These are phyloP conservation scores for Leistus spinibarbis DNA, from an alignment of 2,888 invertebrate species.

Conservation along the genomic window DNA sequence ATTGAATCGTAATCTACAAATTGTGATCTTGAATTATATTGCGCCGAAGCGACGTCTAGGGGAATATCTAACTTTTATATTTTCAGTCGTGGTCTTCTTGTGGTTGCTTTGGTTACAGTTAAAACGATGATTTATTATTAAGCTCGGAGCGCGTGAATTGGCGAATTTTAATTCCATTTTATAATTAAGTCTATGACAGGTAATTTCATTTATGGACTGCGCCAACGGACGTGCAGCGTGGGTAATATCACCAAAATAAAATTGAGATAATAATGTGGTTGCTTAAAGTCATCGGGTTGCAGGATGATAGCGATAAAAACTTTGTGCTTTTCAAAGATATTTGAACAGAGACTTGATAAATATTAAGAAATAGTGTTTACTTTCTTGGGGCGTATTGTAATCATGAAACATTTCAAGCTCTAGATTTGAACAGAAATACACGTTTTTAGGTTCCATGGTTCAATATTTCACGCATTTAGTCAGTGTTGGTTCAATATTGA, in stretches of 20 bases:
- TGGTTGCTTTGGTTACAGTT: conserved; percentile 11
- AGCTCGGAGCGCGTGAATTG: conserved; percentile 8
- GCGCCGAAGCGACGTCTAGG: conserved; percentile 35
- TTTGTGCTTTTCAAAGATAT: too few species aligned
- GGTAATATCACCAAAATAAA: not conserved
- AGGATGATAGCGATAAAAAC: not conserved
- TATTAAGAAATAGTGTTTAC: too few species aligned
- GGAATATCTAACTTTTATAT: conserved; percentile 20
- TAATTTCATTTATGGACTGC: conserved; percentile 31
- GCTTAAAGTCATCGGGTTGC: conserved; percentile 2
- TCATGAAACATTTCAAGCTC: too few species aligned
- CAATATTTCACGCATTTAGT: too few species aligned
- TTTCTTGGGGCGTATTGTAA: too few species aligned
- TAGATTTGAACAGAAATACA: too few species aligned
- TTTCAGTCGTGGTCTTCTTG: not conserved
- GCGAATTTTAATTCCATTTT: conserved; percentile 35
- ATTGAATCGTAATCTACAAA: conserved; percentile 46
- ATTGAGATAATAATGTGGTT: conserved; percentile 32
- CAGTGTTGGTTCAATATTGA: too few species aligned
- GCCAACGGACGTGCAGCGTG: not conserved
- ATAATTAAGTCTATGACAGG: conserved; percentile 27
- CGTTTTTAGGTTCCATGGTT: too few species aligned
- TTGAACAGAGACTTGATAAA: too few species aligned
- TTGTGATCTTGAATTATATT: conserved; percentile 48
- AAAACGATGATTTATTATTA: conserved; percentile 28